Evolutionary conservation across 2,888 invertebrate species (phyloP), one percentile per base, ranked within the genome.

Genomic region (Onchidella celtica): DNA sequence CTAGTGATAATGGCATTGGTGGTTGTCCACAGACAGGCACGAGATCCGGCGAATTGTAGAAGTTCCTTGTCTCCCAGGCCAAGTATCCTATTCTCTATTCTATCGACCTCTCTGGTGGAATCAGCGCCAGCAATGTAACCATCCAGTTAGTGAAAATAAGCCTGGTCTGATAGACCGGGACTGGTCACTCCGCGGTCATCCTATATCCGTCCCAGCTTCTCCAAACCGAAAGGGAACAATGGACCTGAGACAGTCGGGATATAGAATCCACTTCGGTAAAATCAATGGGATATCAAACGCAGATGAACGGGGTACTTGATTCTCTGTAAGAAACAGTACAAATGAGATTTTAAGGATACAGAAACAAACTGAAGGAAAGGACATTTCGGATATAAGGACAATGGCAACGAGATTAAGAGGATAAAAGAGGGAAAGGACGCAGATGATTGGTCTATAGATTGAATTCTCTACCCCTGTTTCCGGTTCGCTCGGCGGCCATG

Each of bases 401-500:
- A 70, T 70, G 63, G 72, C 72, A 79, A 72, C 70, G 34, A 79
- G 79, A 79, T 79, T 79, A 79, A 36, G 61, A 47, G 72, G 72
- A 79, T 70, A 79, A 79, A 70, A 38, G 65, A 40, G 57, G 72
- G 69, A 61, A 72, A 72, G 72, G 72, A 40, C 70, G 40, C 36
- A 40, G 70, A 61, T 61, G 72, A 79, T 79, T 79, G 79, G 72
- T 79, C 72, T 55, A 47, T 61, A 70, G 79, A 79, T 79, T 79
- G 79, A 72, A 72, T 79, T 79, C 79, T 72, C 63, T 61, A 63
- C 32, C 63, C 78, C 72, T 63, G 79, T 72, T 79, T 79, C 79
- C 79, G 70, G 59, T 72, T 63, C 47, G 47, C 47, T 63, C 63
- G 32, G 79, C 36, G 21, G 72, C 79, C 40, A 59, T 47, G 70